Percentiles rank a stretch among this genome's conserved stretches.
These are phyloP conservation scores for Resseliella maxima DNA, from an alignment of 2,888 invertebrate genomes.

Conservation along the genomic window DNA sequence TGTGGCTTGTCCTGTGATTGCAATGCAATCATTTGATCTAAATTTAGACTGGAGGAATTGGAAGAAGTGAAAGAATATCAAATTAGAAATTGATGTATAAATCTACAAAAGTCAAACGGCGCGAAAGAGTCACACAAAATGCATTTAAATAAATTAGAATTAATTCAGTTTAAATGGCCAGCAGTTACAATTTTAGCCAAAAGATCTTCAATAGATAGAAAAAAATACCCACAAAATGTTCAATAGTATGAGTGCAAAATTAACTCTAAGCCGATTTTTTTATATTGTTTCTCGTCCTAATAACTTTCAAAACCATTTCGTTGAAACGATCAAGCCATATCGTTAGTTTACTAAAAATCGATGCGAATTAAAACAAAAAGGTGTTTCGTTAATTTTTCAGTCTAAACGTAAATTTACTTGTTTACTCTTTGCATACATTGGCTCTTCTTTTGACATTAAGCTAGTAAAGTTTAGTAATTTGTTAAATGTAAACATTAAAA, in stretches of 20 bases:
- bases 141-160: conserved; percentile 36
- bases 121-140: not conserved
- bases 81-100: not conserved
- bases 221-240: not conserved
- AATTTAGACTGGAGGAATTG: not conserved
- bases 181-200: not conserved
- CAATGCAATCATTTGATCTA: conserved; percentile 18
- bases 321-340: no score
- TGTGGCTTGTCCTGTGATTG: not conserved
- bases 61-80: not conserved
- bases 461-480: conserved; percentile 36
- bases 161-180: conserved; percentile 43
- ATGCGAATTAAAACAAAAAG: conserved; percentile 23
- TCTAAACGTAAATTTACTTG: conserved; percentile 40
- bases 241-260: not conserved
- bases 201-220: no score
- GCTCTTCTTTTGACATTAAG: not conserved
- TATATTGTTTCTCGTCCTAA: conserved; percentile 25
- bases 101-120: no score
- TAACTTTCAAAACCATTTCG: not conserved
- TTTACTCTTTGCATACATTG: not conserved
- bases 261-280: conserved; percentile 13
- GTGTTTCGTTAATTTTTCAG: conserved; percentile 16
- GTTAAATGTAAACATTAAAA: conserved; percentile 13
- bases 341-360: no score